Conservation (phyloP, 2,888 invertebrate genomes). For the Rhamnusium bicolor region DNA sequence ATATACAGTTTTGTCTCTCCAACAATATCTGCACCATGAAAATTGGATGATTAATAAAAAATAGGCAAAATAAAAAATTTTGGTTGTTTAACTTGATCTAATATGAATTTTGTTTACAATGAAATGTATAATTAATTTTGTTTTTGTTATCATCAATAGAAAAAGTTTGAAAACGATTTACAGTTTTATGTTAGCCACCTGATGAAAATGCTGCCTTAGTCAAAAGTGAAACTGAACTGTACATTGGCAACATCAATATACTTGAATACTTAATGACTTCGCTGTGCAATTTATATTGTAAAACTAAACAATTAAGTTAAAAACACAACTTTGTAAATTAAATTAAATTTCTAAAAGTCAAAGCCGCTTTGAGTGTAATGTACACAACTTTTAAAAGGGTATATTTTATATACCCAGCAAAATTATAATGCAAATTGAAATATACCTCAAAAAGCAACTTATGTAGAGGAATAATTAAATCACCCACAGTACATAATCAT, state of each 20-base stretch:
- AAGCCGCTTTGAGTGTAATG: slow-evolving; percentile 4
- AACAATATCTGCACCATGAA: no score
- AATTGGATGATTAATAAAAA: no score
- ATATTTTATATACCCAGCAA: slow-evolving; percentile 6
- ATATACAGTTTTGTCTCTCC: no score
- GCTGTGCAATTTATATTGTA: neutral
- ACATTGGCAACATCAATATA: neutral
- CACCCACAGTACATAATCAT: neutral
- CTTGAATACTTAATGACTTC: neutral
- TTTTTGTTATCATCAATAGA: no score
- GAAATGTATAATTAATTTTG: no score
- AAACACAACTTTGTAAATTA: neutral
- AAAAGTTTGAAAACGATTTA: no score
- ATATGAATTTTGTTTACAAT: no score
- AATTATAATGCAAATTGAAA: slow-evolving; percentile 2
- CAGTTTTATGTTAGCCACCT: no score
- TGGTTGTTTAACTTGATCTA: no score
- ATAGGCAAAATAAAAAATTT: no score
- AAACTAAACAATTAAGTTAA: neutral
- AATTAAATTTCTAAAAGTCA: slow-evolving; percentile 5
- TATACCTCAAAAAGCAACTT: slow-evolving; percentile 8
- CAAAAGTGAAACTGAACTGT: neutral
- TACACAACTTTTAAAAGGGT: slow-evolving; percentile 11
- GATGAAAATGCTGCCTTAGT: no score
- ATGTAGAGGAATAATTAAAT: slow-evolving; percentile 1